phyloP scores from a whole-genome alignment of 64 coral and sea anemone genomes.

The Trachythela sp. region DNA sequence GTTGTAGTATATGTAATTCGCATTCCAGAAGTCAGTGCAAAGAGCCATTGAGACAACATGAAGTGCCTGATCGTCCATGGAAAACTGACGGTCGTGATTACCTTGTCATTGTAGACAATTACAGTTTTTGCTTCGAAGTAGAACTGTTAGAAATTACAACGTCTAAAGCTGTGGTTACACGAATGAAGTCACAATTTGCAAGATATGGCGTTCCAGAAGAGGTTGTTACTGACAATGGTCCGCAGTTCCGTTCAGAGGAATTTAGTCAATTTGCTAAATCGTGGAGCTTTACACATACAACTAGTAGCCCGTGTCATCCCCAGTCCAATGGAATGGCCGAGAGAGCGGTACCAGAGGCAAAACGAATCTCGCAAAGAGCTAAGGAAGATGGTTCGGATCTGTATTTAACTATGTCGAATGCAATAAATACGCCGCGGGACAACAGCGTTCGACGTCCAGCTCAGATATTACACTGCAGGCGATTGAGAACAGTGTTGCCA shows the following conservation, averaged over 20 bases:
- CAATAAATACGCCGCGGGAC: not conserved
- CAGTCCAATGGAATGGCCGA: not conserved
- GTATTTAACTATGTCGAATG: not conserved
- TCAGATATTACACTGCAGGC: too few relatives aligned
- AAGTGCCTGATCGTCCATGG: not conserved
- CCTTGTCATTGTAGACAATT: not conserved
- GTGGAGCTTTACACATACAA: not conserved
- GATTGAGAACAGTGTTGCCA: too few relatives aligned
- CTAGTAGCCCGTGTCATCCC: not conserved
- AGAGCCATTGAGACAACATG: not conserved
- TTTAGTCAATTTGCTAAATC: not conserved
- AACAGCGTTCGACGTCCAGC: not conserved
- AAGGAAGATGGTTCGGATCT: too few relatives aligned
- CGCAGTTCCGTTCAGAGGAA: not conserved
- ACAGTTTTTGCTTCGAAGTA: too few relatives aligned
- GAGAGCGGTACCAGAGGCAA: not conserved
- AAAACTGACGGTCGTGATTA: not conserved
- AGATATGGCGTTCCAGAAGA: too few relatives aligned
- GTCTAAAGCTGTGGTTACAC: not conserved
- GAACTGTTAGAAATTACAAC: not conserved
- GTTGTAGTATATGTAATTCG: not conserved
- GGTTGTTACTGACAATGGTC: too few relatives aligned
- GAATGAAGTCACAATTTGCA: not conserved
- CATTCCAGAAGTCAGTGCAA: not conserved
- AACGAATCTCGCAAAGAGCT: not conserved